A percentile compares a stretch with the other conserved stretches of the same genome.
Evolutionary conservation across 2,888 invertebrate genomes (phyloP).

Genomic region (Sthenelais limicola): DNA sequence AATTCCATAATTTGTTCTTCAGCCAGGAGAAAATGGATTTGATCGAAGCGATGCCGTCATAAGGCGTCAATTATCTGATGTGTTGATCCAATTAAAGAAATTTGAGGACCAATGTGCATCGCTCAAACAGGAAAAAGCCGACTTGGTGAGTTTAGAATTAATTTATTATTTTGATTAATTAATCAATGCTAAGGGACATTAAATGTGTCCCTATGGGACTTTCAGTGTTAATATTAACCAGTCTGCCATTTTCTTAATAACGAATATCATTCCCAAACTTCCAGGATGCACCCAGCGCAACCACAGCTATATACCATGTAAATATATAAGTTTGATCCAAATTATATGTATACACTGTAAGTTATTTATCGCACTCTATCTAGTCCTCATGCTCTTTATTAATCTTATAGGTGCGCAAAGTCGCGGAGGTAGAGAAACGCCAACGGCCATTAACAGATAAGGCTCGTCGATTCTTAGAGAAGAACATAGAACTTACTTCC

Average conservation of each 20-base stretch:
- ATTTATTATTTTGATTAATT: not conserved
- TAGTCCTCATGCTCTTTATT: too few relatives aligned
- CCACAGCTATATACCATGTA: too few relatives aligned
- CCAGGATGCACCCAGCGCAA: too few relatives aligned
- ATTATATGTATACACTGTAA: not conserved
- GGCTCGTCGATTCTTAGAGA: conserved; percentile 65
- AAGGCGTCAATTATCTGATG: conserved; percentile 33
- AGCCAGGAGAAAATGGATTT: conserved; percentile 29
- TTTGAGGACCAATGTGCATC: conserved; percentile 27
- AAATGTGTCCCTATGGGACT: not conserved
- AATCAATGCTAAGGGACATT: not conserved
- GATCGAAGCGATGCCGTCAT: conserved; percentile 23
- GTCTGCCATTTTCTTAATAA: conserved; percentile 8
- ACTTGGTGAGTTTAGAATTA: conserved; percentile 27
- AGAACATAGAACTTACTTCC: conserved; percentile 64
- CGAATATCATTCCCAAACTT: too few relatives aligned
- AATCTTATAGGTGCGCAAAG: conserved; percentile 36
- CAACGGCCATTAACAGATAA: conserved; percentile 64
- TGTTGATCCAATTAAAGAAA: conserved; percentile 22
- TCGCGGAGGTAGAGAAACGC: conserved; percentile 62
- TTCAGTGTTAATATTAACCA: not conserved
- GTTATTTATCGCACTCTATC: not conserved
- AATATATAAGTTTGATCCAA: too few relatives aligned
- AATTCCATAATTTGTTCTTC: too few relatives aligned
- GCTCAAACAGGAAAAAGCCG: conserved; percentile 32